A percentile compares a stretch with the other conserved stretches of the same genome.
These are phyloP conservation scores for Papilio polyxenes DNA, from an alignment of 1,140 invertebrate genomes.

Conservation along the genomic window DNA sequence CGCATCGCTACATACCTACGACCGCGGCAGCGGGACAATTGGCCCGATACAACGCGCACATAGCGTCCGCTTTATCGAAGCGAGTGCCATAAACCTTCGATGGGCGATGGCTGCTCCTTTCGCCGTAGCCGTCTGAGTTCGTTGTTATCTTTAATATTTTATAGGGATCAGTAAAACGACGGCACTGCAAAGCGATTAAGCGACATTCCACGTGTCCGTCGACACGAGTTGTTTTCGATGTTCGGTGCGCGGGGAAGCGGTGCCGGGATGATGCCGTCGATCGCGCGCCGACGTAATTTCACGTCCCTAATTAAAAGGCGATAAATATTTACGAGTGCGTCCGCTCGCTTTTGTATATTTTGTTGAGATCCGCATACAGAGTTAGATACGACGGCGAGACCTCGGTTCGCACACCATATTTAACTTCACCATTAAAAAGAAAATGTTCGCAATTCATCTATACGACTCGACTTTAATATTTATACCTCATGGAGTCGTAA, in stretches of 20 bases:
- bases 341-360: slow-evolving; percentile 63
- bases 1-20: slow-evolving; percentile 44
- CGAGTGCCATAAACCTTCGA: slow-evolving; percentile 72
- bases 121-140: slow-evolving; percentile 61
- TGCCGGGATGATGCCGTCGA: slow-evolving; percentile 51
- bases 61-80: slow-evolving; percentile 67
- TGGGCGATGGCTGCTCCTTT: slow-evolving; percentile 55
- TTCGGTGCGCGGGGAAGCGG: slow-evolving; percentile 45
- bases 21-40: slow-evolving; percentile 58
- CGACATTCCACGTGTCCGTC: slow-evolving; percentile 67
- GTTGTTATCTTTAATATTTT: slow-evolving; percentile 80
- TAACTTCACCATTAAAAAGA: slow-evolving; percentile 78
- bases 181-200: slow-evolving; percentile 74
- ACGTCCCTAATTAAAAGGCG: slow-evolving; percentile 67
- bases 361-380: slow-evolving; percentile 58
- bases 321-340: slow-evolving; percentile 63
- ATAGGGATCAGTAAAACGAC: slow-evolving; percentile 79
- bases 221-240: slow-evolving; percentile 47
- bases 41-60: slow-evolving; percentile 55
- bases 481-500: slow-evolving; percentile 79
- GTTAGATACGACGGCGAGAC: slow-evolving; percentile 63
- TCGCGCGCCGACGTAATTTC: slow-evolving; percentile 63
- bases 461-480: slow-evolving; percentile 79
- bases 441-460: slow-evolving; percentile 80
- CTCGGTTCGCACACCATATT: slow-evolving; percentile 72